Evolutionary conservation across 2,888 invertebrate species (phyloP).

Genomic region (Ichneumoninae sp.): DNA sequence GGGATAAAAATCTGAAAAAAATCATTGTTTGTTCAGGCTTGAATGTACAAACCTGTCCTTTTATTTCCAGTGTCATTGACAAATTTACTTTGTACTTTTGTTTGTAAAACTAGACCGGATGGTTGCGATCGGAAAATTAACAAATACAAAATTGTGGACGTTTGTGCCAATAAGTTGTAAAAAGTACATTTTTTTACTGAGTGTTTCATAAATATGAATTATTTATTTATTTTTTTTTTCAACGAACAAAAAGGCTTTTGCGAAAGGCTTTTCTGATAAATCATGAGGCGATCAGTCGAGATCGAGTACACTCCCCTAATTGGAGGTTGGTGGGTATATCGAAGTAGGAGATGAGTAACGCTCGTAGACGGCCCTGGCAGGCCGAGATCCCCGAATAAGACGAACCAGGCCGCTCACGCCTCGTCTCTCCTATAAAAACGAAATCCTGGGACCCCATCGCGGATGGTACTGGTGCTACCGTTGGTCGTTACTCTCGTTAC

Average conservation of each 20-base stretch:
- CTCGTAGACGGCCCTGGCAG: slow-evolving; percentile 35
- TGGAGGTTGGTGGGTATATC: slow-evolving; percentile 47
- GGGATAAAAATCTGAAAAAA: no score
- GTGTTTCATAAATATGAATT: no score
- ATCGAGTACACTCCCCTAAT: slow-evolving; percentile 39
- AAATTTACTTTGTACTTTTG: no score
- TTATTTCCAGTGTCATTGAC: no score
- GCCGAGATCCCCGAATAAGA: slow-evolving; percentile 20
- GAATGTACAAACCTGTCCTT: no score
- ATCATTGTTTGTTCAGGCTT: no score
- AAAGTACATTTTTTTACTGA: no score
- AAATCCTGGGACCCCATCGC: slow-evolving; percentile 43
- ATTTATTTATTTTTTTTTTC: not conserved
- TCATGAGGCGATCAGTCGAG: slow-evolving; percentile 44
- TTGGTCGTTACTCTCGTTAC: slow-evolving; percentile 64
- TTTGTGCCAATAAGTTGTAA: no score
- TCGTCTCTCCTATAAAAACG: slow-evolving; percentile 60
- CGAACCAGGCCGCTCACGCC: slow-evolving; percentile 57
- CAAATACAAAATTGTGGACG: no score
- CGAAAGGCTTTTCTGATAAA: slow-evolving; percentile 29
- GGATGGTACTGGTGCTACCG: slow-evolving; percentile 39
- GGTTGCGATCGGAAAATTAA: no score
- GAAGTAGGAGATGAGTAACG: slow-evolving; percentile 34
- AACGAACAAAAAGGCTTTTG: not conserved
- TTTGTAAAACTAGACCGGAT: no score